A percentile compares a stretch with the other conserved stretches of the same genome.
Evolutionary conservation across 1,140 invertebrate species (phyloP).

Genomic region (Myzus persicae): DNA sequence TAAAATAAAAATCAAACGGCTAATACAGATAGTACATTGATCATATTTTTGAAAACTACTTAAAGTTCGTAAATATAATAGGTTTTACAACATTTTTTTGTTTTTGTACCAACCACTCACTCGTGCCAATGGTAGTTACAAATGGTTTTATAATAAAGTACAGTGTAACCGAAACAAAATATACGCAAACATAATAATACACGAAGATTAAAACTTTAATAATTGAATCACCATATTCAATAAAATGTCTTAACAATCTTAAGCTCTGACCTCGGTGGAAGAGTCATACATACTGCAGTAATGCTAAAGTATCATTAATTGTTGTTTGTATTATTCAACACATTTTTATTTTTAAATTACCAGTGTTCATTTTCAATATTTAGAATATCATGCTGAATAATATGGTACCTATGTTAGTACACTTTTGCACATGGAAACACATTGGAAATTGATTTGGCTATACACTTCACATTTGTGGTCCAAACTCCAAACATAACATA

Average conservation of each 20-base stretch:
- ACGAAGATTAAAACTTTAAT: not conserved
- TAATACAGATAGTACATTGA: not conserved
- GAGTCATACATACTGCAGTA: not conserved
- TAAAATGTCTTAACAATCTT: not conserved
- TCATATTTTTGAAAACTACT: not conserved
- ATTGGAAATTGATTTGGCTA: not conserved
- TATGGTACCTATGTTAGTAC: not conserved
- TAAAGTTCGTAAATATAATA: not conserved
- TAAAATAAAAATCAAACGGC: not conserved
- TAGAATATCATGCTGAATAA: not conserved
- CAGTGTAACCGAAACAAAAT: not conserved
- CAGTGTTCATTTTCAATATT: not conserved
- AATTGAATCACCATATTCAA: not conserved
- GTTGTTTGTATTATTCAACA: not conserved
- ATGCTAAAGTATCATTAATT: too few relatives aligned
- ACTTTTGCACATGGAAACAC: not conserved
- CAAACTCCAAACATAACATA: not conserved
- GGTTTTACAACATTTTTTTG: too few relatives aligned
- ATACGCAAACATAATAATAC: too few relatives aligned
- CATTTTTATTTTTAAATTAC: not conserved
- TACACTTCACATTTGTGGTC: not conserved
- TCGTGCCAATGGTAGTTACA: too few relatives aligned
- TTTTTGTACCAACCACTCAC: not conserved
- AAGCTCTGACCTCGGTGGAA: not conserved
- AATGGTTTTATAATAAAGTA: not conserved